Base-by-base conservation (phyloP, 2,797 vertebrate species). In the Sphenopsis melanotis region DNA sequence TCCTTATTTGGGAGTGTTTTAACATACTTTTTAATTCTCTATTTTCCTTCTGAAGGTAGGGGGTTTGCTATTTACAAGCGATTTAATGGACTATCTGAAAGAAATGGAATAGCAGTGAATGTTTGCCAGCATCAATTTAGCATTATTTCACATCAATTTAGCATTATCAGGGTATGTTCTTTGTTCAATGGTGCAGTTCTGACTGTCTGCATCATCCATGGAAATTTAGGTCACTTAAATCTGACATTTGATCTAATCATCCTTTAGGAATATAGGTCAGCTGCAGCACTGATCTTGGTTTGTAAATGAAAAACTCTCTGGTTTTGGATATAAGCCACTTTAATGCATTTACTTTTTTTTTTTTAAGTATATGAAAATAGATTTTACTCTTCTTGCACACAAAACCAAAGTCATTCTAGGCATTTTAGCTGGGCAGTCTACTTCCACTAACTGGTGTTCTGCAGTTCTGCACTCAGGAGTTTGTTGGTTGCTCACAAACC, bases 331-430 rank as follows among this genome's bases (percentile, higher is more conserved):
- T 4, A 83, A 82, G 8, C 9, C 7, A 26, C 8, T 72, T 71
- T 17, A 89, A 44, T 20, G 2, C 0, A 1, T 26, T 55, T 41
- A 3, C 4, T 50, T n/a, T 11, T n/a, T 39, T n/a, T 11, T 50
- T 50, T 49, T 27, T 50, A 2, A 22, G 2, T 37, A 4, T 27
- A n/a, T 41, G 5, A 44, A 64, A n/a, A 23, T 56, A 70, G 3
- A 24, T 68, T 75, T 71, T 66, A 44, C 7, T 74, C 7, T 81
- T 63, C 29, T 69, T 59, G 27, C 21, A 65, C 5, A 57, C 5
- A 70, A 85, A 44, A 3, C 4, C 9, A 12, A 87, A 82, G 13
- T 49, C 26, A 3, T 74, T 72, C 37, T 49, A 81, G 49, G 18
- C 5, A 32, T 68, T 90, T 86, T 61, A 63, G 4, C 19, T 64